These are phyloP conservation scores for Artemia sinica DNA, from an alignment of 2,888 invertebrate species.

Conservation along the genomic window DNA sequence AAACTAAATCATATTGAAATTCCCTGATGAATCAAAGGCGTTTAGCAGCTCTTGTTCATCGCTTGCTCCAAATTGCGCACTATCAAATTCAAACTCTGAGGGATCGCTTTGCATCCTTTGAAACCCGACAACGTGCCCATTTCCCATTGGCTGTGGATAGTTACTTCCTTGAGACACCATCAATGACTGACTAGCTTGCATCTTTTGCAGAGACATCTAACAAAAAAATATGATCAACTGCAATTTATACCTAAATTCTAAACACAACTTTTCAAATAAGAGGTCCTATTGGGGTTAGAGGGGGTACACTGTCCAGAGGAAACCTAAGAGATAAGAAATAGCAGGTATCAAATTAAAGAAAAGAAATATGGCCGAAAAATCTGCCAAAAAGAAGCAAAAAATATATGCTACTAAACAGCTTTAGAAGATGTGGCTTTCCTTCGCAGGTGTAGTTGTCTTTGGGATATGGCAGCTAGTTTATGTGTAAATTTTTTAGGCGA, in stretches of 20 bases:
- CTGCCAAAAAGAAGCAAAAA: no score
- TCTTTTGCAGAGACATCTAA: background rate
- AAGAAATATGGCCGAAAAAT: no score
- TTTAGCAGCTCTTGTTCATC: conserved; percentile 55
- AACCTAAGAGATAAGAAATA: no score
- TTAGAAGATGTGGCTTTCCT: no score
- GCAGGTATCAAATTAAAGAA: no score
- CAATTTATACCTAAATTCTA: background rate
- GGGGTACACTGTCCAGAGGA: no score
- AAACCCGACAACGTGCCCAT: background rate
- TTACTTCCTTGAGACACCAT: conserved; percentile 3
- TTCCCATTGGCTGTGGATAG: background rate
- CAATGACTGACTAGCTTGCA: conserved; percentile 17
- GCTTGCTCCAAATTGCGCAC: conserved; percentile 47
- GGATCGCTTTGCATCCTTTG: conserved; percentile 24
- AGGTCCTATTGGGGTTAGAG: no score
- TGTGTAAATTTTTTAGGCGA: no score
- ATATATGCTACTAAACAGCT: no score
- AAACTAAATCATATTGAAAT: conserved; percentile 22
- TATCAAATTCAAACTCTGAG: conserved; percentile 35
- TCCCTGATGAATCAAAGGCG: conserved; percentile 54
- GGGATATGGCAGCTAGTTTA: no score
- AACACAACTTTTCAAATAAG: no score
- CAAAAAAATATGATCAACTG: background rate
- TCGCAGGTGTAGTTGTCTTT: no score